Evolutionary conservation across 2,888 invertebrate genomes (phyloP).

Genomic region (Malacosoma neustria): DNA sequence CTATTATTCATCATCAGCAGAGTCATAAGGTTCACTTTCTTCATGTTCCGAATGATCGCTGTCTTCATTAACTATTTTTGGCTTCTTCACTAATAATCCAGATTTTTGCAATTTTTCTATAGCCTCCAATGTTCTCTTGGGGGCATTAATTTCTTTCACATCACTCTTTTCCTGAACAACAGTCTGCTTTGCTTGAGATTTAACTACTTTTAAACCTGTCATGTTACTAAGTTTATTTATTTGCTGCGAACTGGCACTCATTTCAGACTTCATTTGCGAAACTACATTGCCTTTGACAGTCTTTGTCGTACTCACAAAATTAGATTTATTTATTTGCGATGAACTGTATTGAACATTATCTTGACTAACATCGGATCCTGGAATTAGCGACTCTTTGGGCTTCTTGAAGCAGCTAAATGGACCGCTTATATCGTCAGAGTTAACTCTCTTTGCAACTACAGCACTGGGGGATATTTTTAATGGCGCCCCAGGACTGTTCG

Average conservation of each 20-base stretch:
- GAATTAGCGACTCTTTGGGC: constrained; percentile 49
- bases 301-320: constrained; percentile 41
- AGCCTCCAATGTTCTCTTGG: constrained; percentile 49
- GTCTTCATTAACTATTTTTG: constrained; percentile 35
- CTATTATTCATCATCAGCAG: constrained; percentile 23
- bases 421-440: constrained; percentile 29
- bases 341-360: constrained; percentile 31
- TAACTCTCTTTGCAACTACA: constrained; percentile 33
- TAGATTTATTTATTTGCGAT: constrained; percentile 37
- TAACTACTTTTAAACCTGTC: constrained; percentile 46
- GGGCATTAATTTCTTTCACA: constrained; percentile 35
- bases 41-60: constrained; percentile 31
- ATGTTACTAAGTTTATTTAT: constrained; percentile 41
- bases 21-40: constrained; percentile 29
- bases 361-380: constrained; percentile 33
- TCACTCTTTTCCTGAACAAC: constrained; percentile 43
- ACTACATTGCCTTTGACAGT: constrained; percentile 42
- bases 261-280: constrained; percentile 47
- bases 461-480: constrained; percentile 46
- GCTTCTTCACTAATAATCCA: constrained; percentile 60
- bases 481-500: constrained; percentile 25
- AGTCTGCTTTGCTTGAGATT: constrained; percentile 43
- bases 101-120: constrained; percentile 59
- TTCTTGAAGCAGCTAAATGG: constrained; percentile 61
- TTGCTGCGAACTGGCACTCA: constrained; percentile 40